phyloP scores from a whole-genome alignment of 2,888 invertebrate genomes.

The Tanytarsus gracilentus region DNA sequence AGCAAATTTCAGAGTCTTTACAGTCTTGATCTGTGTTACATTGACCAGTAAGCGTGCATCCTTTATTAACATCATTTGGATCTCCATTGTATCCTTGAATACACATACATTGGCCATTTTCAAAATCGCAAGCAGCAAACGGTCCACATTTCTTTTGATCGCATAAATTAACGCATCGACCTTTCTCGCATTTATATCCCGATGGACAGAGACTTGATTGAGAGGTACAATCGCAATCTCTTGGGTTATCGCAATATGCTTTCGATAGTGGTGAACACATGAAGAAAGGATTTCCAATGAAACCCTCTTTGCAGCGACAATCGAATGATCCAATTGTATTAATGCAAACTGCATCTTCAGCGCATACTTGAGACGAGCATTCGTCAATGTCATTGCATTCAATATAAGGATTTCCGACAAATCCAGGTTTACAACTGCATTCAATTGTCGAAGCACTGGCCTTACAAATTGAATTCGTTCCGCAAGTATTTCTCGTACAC shows the following conservation, averaged over 20 bases:
- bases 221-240: conserved; percentile 58
- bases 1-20: conserved; percentile 75
- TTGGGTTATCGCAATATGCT: conserved; percentile 60
- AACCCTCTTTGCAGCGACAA: conserved; percentile 77
- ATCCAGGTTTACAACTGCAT: conserved; percentile 75
- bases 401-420: conserved; percentile 78
- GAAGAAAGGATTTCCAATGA: conserved; percentile 78
- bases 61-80: conserved; percentile 57
- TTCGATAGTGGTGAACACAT: conserved; percentile 65
- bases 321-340: conserved; percentile 83
- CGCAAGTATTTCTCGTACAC: conserved; percentile 65
- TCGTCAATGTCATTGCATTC: conserved; percentile 78
- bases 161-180: conserved; percentile 69
- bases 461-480: conserved; percentile 68
- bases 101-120: conserved; percentile 70
- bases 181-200: conserved; percentile 64
- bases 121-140: conserved; percentile 57
- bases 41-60: conserved; percentile 65
- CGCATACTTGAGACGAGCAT: conserved; percentile 70
- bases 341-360: conserved; percentile 77
- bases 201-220: conserved; percentile 63
- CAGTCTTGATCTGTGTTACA: conserved; percentile 77
- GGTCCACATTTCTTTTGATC: conserved; percentile 69
- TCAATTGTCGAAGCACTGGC: conserved; percentile 64
- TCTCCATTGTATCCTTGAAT: conserved; percentile 69